Base-by-base conservation (phyloP, 2,797 vertebrate species). In the Anniella stebbinsi region DNA sequence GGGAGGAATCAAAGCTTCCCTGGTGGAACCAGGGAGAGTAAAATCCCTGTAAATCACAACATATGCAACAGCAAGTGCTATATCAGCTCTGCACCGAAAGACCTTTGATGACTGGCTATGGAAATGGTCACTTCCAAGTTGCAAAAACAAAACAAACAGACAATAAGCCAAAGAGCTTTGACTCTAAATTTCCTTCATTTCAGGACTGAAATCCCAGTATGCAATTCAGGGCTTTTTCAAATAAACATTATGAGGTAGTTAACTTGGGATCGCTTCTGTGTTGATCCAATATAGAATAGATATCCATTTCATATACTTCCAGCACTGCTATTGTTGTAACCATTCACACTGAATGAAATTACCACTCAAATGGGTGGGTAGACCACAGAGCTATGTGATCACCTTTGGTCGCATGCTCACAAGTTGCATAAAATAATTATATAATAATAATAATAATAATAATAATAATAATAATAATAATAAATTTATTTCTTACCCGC, bases 41-140 rank as follows among this genome's bases (percentile, higher is more conserved):
- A 92, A 70, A 23, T n/a, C 41, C 41, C 41, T 77, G 84, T 89
- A 93, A 84, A 70, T 93, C 88, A 86, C 57, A 60, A 57, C 30
- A 33, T 30, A 38, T 33, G 38, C 12, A 21, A 21, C 3, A 75
- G 48, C 57, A 33, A 2, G 12, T 84, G 33, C 13, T 30, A 15
- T 45, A 30, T 54, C 45, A 78, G 30, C 48, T 60, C 18, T 67
- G 18, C 45, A 84, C 30, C 41, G n/a, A 84, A 84, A 67, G 28
- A 17, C 48, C 28, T 70, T 48, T 70, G 36, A 5, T 8, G 75
- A 88, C 78, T 6, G 75, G 87, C 78, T 1, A 77, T 88, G 77
- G 88, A 77, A 93, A 80, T 60, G 75, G 82, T 90, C 72, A 66
- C 63, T 81, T 36, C 70, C 78, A 76, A 57, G 80, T 66, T 70